phyloP scores from a whole-genome alignment of 2,888 invertebrate genomes.

The Noctua comes region DNA sequence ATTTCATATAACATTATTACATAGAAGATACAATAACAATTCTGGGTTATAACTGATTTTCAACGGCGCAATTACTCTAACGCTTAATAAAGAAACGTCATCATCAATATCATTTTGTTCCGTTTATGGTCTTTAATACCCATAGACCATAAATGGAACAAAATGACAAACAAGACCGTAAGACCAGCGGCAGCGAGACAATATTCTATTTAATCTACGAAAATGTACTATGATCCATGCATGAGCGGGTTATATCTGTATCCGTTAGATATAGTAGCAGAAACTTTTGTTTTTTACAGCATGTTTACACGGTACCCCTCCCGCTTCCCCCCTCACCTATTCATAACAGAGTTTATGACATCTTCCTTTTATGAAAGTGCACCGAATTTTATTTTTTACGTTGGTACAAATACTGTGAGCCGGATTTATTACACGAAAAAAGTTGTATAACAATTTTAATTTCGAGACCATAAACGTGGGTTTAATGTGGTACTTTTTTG shows the following conservation, averaged over 20 bases:
- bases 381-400: slow-evolving; percentile 46
- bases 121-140: too few relatives aligned
- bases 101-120: too few relatives aligned
- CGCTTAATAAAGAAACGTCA: not conserved
- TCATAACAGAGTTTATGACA: slow-evolving; percentile 55
- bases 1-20: too few relatives aligned
- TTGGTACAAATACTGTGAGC: slow-evolving; percentile 40
- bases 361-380: slow-evolving; percentile 59
- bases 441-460: slow-evolving; percentile 54
- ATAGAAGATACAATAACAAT: not conserved
- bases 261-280: slow-evolving; percentile 34
- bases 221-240: slow-evolving; percentile 47
- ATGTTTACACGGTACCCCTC: slow-evolving; percentile 45
- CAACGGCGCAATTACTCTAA: slow-evolving; percentile 1
- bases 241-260: slow-evolving; percentile 38
- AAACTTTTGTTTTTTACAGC: slow-evolving; percentile 59
- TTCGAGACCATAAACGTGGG: slow-evolving; percentile 38
- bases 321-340: slow-evolving; percentile 21
- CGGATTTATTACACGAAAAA: slow-evolving; percentile 53
- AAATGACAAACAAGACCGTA: slow-evolving; percentile 34
- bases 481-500: slow-evolving; percentile 49
- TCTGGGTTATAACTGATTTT: not conserved
- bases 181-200: slow-evolving; percentile 6
- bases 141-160: slow-evolving; percentile 8
- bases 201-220: slow-evolving; percentile 44